Evolutionary conservation across 1,140 invertebrate species (phyloP).

Genomic region (Rhynchophorus ferrugineus): DNA sequence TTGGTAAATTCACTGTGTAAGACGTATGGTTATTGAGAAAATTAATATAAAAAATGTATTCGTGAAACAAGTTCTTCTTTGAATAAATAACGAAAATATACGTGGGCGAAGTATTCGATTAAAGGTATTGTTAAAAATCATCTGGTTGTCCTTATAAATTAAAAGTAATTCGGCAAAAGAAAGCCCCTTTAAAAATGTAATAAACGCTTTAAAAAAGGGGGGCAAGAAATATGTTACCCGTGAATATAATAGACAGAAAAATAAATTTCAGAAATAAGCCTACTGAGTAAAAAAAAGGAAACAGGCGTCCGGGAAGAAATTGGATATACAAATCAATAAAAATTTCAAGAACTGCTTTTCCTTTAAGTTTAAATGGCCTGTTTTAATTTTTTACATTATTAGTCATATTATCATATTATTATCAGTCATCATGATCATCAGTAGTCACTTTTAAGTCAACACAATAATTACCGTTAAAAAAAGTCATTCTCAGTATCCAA

Average conservation of each 20-base stretch:
- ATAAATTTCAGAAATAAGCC: conserved; percentile 16
- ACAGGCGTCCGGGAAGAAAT: conserved; percentile 4
- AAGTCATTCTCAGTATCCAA: too few relatives aligned
- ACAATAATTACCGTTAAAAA: too few relatives aligned
- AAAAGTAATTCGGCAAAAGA: conserved; percentile 11
- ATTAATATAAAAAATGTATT: too few relatives aligned
- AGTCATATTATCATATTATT: too few relatives aligned
- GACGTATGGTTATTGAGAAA: too few relatives aligned
- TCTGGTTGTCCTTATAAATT: conserved; percentile 7
- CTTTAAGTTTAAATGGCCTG: not conserved
- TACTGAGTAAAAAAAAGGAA: too few relatives aligned
- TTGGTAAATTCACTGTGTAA: too few relatives aligned
- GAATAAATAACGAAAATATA: too few relatives aligned
- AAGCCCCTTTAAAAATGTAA: conserved; percentile 15
- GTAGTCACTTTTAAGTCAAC: too few relatives aligned
- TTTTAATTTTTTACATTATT: too few relatives aligned
- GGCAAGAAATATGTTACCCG: conserved; percentile 18
- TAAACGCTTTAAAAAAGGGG: conserved; percentile 17
- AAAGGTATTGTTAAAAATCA: conserved; percentile 10
- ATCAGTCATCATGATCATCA: too few relatives aligned
- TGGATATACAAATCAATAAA: conserved; percentile 17
- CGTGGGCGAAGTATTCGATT: not conserved
- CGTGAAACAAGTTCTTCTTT: too few relatives aligned
- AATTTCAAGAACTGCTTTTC: not conserved
- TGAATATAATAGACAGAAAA: conserved; percentile 17